Base-by-base conservation (phyloP, 2,888 invertebrate genomes). In the Hesperia comma region DNA sequence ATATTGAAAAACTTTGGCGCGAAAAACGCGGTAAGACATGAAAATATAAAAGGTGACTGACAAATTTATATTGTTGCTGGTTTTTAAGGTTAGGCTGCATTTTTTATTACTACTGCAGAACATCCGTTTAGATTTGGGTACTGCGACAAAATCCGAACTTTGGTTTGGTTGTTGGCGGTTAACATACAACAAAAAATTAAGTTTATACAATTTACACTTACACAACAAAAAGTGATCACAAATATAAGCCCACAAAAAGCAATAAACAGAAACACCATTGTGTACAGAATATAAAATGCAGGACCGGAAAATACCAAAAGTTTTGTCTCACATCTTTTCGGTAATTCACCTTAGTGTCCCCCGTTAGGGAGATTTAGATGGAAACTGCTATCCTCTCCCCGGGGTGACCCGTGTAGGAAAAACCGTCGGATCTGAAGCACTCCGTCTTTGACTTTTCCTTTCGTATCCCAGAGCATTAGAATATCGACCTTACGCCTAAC, bases 1-100 rank as follows among this genome's bases (percentile, higher is more conserved):
- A 92, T 92, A 92, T 92, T 92, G 92, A 88, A 92, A 92, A 92
- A 92, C 85, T 91, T 92, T 86, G 85, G 85, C 87, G 90, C 86
- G 87, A 86, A 89, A 90, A 88, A 84, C 80, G 81, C 83, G 55
- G 61, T 43, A 71, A 71, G 68, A 69, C 46, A 51, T 55, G 55
- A 68, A 71, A 69, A 49, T 54, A 63, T 56, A 49, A 69, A 63
- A 64, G 55, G 57, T 55, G 53, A 21, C 53, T 21, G 64, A 49
- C 69, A 46, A 62, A 60, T 67, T 63, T 41, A 57, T 63, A 40
- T 51, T 55, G 32, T 26, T n/a, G 61, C 67, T 32, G 57, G 15
- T 53, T 64, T 63, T 64, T 53, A 60, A 64, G 58, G 53, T 60
- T 40, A 40, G 12, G 26, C 53, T 63, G 49, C 63, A 63, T 63